Conservation (phyloP, 2,113 vertebrate genomes). For the Empidonax alnorum region DNA sequence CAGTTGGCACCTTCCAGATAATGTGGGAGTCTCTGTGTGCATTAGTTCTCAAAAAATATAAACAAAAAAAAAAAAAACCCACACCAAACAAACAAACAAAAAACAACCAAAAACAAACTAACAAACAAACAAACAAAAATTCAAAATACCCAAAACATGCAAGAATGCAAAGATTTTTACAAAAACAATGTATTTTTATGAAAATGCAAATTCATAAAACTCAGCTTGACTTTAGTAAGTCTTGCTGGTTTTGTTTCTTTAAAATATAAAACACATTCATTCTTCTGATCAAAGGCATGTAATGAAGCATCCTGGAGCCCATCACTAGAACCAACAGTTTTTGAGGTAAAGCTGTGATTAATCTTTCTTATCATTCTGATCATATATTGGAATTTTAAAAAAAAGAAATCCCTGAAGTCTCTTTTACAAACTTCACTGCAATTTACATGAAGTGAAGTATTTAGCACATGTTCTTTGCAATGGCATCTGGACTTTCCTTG, state of each 20-base stretch:
- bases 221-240: not conserved
- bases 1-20: not conserved
- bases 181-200: not conserved
- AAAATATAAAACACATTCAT: not conserved
- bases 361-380: not conserved
- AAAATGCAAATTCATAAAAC: not conserved
- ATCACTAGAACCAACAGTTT: not conserved
- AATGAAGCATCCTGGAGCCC: not conserved
- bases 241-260: not conserved
- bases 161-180: not conserved
- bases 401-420: not conserved
- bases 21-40: not conserved
- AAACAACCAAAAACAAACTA: too few relatives aligned
- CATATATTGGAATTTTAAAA: not conserved
- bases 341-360: not conserved
- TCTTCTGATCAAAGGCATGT: not conserved
- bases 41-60: not conserved
- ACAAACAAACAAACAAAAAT: too few relatives aligned
- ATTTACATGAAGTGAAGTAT: not conserved
- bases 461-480: not conserved
- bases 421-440: not conserved
- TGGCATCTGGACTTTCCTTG: not conserved
- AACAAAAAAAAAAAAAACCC: accelerated
- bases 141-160: not conserved
- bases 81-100: too few relatives aligned